Percentiles rank a stretch among this genome's conserved stretches.
These are phyloP conservation scores for Orestias chungarensis DNA, from an alignment of 2,797 vertebrate genomes.

Conservation along the genomic window DNA sequence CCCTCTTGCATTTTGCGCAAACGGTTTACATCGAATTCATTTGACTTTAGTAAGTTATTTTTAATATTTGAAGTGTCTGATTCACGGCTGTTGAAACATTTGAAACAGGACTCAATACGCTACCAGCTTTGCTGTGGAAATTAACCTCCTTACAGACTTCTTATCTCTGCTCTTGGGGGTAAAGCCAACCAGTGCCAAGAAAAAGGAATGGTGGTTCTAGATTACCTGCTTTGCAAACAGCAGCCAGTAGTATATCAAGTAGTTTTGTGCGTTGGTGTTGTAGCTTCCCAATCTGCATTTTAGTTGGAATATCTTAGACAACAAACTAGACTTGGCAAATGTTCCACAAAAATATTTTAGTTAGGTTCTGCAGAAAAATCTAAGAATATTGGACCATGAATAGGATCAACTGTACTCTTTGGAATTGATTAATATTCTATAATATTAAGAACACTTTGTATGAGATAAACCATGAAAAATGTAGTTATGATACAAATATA, in stretches of 20 bases:
- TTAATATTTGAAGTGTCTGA: not conserved
- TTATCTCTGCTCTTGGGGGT: not conserved
- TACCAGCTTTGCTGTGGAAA: not conserved
- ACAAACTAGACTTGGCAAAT: not conserved
- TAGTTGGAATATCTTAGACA: not conserved
- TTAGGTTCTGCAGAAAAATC: not conserved
- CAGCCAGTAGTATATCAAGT: not conserved
- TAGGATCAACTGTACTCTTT: not conserved
- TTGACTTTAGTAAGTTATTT: not conserved
- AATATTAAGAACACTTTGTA: too few species aligned
- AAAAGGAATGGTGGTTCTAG: not conserved
- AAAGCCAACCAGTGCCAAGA: not conserved
- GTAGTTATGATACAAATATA: conserved; percentile 72
- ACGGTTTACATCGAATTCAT: not conserved
- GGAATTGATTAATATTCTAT: not conserved
- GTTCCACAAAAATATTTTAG: not conserved
- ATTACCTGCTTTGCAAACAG: not conserved
- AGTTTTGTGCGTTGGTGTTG: not conserved
- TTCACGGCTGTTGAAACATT: not conserved
- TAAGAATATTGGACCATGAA: not conserved
- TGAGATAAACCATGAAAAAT: too few species aligned
- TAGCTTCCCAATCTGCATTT: not conserved
- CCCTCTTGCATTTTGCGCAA: not conserved
- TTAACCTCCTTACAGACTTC: not conserved
- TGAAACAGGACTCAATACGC: not conserved